Evolutionary conservation across 1,140 invertebrate species (phyloP).

Genomic region (Bombus confusus): DNA sequence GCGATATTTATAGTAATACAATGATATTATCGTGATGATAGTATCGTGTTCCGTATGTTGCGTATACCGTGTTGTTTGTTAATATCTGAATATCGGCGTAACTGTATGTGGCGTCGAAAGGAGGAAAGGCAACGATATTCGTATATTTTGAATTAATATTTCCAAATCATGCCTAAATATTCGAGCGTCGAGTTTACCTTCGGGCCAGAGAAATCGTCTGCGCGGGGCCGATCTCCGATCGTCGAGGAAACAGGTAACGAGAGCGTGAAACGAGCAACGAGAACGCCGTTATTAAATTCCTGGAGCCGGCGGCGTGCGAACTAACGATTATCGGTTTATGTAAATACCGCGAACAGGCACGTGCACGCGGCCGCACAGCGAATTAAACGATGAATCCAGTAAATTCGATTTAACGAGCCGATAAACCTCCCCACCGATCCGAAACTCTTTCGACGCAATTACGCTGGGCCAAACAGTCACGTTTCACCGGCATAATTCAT

Average conservation of each 20-base stretch:
- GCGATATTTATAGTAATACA: too few relatives aligned
- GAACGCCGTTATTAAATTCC: conserved; percentile 32
- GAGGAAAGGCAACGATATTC: too few relatives aligned
- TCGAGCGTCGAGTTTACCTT: neutral
- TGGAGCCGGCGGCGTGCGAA: neutral
- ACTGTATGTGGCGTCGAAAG: too few relatives aligned
- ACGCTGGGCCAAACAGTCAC: conserved; percentile 1
- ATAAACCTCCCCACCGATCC: neutral
- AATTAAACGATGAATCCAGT: conserved; percentile 39
- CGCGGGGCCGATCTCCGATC: too few relatives aligned
- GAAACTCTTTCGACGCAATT: conserved; percentile 29
- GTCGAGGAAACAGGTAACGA: conserved; percentile 13
- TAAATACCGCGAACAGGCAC: conserved; percentile 11
- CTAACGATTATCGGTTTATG: conserved; percentile 36
- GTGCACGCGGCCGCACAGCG: neutral
- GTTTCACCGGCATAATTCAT: conserved; percentile 12
- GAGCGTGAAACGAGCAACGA: conserved; percentile 14
- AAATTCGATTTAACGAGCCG: conserved; percentile 45
- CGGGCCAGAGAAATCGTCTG: neutral
- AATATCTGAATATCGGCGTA: too few relatives aligned
- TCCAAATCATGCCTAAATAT: neutral
- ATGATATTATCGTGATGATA: too few relatives aligned
- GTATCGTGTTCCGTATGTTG: too few relatives aligned
- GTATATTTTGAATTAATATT: neutral
- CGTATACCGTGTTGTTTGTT: too few relatives aligned